A percentile compares a stretch with the other conserved stretches of the same genome.
Evolutionary conservation across 1,140 invertebrate genomes (phyloP).

Genomic region (Lamellibrachia luymesi): DNA sequence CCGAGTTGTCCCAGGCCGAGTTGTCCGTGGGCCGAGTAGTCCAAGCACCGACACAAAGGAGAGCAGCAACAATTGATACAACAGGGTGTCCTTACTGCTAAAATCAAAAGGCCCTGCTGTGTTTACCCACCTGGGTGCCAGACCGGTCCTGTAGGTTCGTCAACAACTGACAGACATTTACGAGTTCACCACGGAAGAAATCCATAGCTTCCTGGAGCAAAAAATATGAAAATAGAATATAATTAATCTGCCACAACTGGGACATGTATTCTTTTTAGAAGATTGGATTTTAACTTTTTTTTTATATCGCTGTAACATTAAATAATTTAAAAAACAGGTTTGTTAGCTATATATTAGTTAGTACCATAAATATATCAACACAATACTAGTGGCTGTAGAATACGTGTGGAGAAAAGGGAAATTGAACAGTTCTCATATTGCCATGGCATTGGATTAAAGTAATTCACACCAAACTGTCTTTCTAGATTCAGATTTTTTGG

Average conservation of each 20-base stretch:
- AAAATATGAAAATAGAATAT: background rate
- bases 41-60: too few species aligned
- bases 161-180: background rate
- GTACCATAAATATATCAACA: background rate
- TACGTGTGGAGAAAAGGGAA: too few species aligned
- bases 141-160: background rate
- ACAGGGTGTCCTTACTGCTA: too few species aligned
- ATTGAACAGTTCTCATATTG: too few species aligned
- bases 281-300: background rate
- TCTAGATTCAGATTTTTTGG: too few species aligned
- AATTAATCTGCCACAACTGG: background rate
- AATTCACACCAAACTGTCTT: too few species aligned
- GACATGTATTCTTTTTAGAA: background rate
- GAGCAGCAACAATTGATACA: too few species aligned
- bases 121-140: background rate
- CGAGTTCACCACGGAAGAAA: background rate
- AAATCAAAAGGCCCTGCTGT: background rate
- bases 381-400: background rate
- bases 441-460: too few species aligned
- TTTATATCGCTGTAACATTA: background rate
- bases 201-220: background rate
- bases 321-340: background rate
- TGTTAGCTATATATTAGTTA: background rate
- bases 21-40: too few species aligned
- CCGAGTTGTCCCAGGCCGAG: too few species aligned